Percentiles rank a stretch among this genome's conserved stretches.
phyloP scores from a whole-genome alignment of 2,888 invertebrate genomes.

The Merodon equestris region DNA sequence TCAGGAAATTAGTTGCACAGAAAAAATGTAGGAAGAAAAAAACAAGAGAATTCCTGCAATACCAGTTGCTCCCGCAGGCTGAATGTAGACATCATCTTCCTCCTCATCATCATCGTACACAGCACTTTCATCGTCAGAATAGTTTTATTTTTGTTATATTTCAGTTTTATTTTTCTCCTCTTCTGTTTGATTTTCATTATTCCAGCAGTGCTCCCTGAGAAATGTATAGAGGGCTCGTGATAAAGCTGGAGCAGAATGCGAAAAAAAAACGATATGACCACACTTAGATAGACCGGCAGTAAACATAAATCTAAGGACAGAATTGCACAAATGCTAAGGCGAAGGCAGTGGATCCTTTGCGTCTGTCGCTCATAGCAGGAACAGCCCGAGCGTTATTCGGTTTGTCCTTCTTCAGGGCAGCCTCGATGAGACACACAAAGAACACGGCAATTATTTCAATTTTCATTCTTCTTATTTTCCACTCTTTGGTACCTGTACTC shows the following conservation, averaged over 20 bases:
- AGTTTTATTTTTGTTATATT: no score
- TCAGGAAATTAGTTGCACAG: constrained; percentile 15
- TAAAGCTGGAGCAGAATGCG: no score
- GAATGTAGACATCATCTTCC: constrained; percentile 10
- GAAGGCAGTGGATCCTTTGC: constrained; percentile 16
- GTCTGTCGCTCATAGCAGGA: constrained; percentile 11
- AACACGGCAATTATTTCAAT: constrained; percentile 51
- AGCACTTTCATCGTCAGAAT: constrained; percentile 25
- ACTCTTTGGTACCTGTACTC: no score
- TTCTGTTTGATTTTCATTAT: constrained; percentile 56
- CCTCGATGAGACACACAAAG: constrained; percentile 5
- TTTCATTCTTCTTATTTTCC: constrained; percentile 11
- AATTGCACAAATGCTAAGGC: constrained; percentile 34
- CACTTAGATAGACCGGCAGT: constrained; percentile 48
- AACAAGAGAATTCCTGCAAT: constrained; percentile 3
- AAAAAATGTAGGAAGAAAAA: constrained; percentile 9
- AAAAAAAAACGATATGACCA: constrained; percentile 8
- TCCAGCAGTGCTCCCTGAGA: constrained; percentile 23
- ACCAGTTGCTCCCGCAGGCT: constrained; percentile 50
- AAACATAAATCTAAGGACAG: constrained; percentile 52
- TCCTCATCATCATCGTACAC: constrained; percentile 13
- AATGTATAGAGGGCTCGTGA: background rate
- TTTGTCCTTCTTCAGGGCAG: constrained; percentile 19
- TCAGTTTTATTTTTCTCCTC: constrained; percentile 13
- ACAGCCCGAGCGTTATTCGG: constrained; percentile 30